A percentile compares a stretch with the other conserved stretches of the same genome.
phyloP scores from a whole-genome alignment of 1,140 invertebrate species.

The Heliconius hermathena region DNA sequence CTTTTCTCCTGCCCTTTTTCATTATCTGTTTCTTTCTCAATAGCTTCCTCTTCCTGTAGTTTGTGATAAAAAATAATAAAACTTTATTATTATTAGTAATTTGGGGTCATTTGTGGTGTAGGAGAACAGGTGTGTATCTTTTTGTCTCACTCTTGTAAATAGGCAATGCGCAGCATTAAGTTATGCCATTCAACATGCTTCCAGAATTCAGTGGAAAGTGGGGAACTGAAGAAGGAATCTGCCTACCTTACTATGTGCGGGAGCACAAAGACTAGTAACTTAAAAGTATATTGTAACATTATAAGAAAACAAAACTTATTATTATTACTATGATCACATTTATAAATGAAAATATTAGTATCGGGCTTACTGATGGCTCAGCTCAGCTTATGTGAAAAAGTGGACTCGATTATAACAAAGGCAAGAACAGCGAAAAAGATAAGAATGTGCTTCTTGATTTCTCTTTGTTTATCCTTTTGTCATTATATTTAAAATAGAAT shows the following conservation, averaged over 20 bases:
- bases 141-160: too few relatives aligned
- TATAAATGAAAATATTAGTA: background rate
- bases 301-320: too few relatives aligned
- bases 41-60: slow-evolving; percentile 70
- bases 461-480: background rate
- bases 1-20: slow-evolving; percentile 75
- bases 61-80: slow-evolving; percentile 19
- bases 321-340: background rate
- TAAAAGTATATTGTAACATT: too few relatives aligned
- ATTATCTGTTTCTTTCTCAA: slow-evolving; percentile 77
- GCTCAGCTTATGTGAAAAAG: background rate
- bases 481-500: background rate
- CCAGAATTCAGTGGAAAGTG: too few relatives aligned
- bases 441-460: background rate
- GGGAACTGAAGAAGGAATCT: too few relatives aligned
- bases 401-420: background rate
- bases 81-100: background rate
- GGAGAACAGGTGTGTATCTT: too few relatives aligned
- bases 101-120: too few relatives aligned
- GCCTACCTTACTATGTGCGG: too few relatives aligned
- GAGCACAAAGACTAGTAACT: too few relatives aligned
- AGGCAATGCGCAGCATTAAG: too few relatives aligned
- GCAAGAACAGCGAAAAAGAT: background rate
- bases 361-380: too few relatives aligned
- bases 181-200: too few relatives aligned